These are phyloP conservation scores for Semotilus atromaculatus DNA, from an alignment of 2,797 vertebrate genomes.

Conservation along the genomic window DNA sequence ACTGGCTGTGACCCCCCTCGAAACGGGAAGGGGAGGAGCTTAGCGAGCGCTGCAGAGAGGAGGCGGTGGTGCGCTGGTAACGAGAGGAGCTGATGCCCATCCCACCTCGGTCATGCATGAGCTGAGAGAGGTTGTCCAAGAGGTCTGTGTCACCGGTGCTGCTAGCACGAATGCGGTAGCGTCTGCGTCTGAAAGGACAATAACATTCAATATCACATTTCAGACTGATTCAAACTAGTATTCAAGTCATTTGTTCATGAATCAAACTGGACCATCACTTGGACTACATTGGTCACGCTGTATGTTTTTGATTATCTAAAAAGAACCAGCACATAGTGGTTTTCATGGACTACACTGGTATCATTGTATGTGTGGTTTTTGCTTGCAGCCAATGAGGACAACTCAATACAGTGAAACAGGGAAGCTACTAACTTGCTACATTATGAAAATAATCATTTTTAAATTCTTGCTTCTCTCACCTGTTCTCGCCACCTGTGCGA, in stretches of 20 bases:
- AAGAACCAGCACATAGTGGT: too few relatives aligned
- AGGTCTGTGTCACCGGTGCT: conserved; percentile 96
- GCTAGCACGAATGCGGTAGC: conserved; percentile 91
- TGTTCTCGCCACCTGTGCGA: conserved; percentile 86
- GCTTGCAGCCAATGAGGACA: background rate
- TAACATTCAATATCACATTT: background rate
- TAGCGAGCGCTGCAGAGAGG: conserved; percentile 92
- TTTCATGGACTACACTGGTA: background rate
- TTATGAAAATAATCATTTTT: background rate
- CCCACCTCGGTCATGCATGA: conserved; percentile 88
- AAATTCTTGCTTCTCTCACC: conserved; percentile 73
- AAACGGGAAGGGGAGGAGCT: conserved; percentile 93
- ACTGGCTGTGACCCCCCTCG: conserved; percentile 90
- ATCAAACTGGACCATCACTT: too few relatives aligned
- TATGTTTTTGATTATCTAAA: background rate
- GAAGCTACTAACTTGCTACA: background rate
- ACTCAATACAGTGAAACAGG: background rate
- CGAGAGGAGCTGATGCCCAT: conserved; percentile 90
- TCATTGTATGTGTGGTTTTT: background rate
- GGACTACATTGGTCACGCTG: too few relatives aligned
- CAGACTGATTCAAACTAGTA: background rate
- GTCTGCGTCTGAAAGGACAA: conserved; percentile 81
- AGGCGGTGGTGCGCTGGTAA: conserved; percentile 84
- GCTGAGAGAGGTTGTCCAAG: conserved; percentile 92
- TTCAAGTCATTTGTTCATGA: background rate